Evolutionary conservation across 2,888 invertebrate genomes (phyloP).

Genomic region (Microctonus hyperodae): DNA sequence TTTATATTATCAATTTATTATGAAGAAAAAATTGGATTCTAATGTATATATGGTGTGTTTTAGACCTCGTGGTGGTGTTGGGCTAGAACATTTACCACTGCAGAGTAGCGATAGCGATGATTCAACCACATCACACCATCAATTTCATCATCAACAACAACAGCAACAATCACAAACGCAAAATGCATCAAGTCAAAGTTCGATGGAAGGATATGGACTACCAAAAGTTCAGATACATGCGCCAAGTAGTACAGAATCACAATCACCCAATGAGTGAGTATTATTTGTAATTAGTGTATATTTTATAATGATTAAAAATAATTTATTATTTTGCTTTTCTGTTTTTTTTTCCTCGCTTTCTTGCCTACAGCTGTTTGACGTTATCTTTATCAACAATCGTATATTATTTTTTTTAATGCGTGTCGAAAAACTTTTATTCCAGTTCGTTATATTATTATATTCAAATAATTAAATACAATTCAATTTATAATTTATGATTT

Average conservation of each 20-base stretch:
- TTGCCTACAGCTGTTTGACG: background rate
- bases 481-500: no score
- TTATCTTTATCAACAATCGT: background rate
- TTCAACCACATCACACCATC: constrained; percentile 48
- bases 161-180: constrained; percentile 35
- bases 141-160: constrained; percentile 39
- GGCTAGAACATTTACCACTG: constrained; percentile 51
- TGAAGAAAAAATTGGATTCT: background rate
- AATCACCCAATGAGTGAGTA: constrained; percentile 55
- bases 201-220: constrained; percentile 48
- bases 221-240: constrained; percentile 59
- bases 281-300: constrained; percentile 4
- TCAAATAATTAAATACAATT: no score
- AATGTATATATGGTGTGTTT: constrained; percentile 37
- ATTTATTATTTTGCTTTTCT: background rate
- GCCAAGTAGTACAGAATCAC: constrained; percentile 51
- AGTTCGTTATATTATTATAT: no score
- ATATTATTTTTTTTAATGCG: background rate
- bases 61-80: constrained; percentile 58
- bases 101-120: constrained; percentile 60
- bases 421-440: no score
- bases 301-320: background rate
- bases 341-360: background rate
- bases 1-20: background rate
- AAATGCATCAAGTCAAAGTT: constrained; percentile 39